phyloP scores from a whole-genome alignment of 2,113 vertebrate species.

The Marmota flaviventris region DNA sequence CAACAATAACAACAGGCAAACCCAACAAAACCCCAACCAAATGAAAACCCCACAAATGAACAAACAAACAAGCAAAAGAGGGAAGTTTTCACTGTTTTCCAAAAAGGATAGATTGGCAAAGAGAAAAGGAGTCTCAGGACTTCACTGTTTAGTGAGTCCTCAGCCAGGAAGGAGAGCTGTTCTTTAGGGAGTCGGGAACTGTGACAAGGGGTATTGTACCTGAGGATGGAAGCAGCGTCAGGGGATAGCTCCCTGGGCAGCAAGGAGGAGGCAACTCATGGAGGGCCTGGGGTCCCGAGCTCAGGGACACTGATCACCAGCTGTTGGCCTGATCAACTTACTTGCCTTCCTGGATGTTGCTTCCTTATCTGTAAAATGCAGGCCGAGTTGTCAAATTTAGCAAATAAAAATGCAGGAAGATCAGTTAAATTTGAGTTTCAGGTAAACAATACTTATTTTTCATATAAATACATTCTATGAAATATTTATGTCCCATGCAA shows the following conservation, averaged over 20 bases:
- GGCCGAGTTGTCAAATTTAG: neutral
- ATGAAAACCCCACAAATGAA: neutral
- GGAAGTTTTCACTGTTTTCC: neutral
- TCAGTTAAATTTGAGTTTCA: conserved; percentile 27
- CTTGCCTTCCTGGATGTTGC: neutral
- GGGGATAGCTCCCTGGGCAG: neutral
- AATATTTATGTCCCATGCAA: neutral
- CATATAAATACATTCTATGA: neutral
- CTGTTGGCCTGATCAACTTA: neutral
- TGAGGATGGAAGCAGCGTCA: neutral
- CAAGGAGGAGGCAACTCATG: neutral
- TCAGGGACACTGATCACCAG: neutral
- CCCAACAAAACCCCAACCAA: neutral
- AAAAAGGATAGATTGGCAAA: neutral
- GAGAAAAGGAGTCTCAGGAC: neutral
- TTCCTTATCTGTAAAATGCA: neutral
- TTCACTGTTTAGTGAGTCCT: neutral
- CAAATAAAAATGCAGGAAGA: neutral
- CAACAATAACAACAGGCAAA: neutral
- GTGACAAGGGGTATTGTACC: neutral
- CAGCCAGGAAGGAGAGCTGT: neutral
- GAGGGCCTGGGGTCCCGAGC: neutral
- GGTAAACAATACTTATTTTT: neutral
- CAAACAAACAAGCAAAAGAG: neutral
- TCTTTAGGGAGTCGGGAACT: neutral